These are phyloP conservation scores for Alcedo quadribrachys DNA, from an alignment of 2,797 vertebrate genomes.

Conservation along the genomic window DNA sequence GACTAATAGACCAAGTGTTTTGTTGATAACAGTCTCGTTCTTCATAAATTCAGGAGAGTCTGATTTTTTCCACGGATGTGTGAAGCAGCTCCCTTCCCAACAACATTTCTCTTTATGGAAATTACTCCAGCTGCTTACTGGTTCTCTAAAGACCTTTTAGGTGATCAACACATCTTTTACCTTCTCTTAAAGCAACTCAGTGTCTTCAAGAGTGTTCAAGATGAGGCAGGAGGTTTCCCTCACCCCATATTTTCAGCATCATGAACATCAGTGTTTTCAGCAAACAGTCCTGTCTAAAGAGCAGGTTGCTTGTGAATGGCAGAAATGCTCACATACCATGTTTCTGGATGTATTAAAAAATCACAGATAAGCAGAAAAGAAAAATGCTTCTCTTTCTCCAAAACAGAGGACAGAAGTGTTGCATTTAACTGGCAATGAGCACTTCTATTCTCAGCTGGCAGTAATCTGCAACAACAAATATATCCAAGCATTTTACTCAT, in stretches of 20 bases:
- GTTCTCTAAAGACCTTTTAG: neutral
- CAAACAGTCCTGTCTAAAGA: neutral
- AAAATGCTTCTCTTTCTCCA: neutral
- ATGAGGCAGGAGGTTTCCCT: neutral
- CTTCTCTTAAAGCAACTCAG: neutral
- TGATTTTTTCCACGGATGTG: neutral
- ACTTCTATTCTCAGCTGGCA: neutral
- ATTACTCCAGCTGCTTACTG: neutral
- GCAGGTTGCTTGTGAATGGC: neutral
- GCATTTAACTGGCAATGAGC: neutral
- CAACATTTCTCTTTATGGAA: neutral
- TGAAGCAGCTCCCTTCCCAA: neutral
- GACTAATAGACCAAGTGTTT: neutral
- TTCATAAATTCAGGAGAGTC: neutral
- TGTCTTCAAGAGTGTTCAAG: neutral
- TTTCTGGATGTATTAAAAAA: neutral
- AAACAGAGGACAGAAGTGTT: neutral
- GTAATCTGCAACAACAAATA: neutral
- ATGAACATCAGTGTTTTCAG: conserved; percentile 9
- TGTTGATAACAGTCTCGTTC: neutral
- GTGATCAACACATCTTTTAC: neutral
- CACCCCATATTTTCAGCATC: neutral
- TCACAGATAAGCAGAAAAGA: neutral
- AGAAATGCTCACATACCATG: neutral
- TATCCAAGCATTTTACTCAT: neutral